Evolutionary conservation across 2,113 vertebrate species (phyloP).

Genomic region (Chunga burmeisteri): DNA sequence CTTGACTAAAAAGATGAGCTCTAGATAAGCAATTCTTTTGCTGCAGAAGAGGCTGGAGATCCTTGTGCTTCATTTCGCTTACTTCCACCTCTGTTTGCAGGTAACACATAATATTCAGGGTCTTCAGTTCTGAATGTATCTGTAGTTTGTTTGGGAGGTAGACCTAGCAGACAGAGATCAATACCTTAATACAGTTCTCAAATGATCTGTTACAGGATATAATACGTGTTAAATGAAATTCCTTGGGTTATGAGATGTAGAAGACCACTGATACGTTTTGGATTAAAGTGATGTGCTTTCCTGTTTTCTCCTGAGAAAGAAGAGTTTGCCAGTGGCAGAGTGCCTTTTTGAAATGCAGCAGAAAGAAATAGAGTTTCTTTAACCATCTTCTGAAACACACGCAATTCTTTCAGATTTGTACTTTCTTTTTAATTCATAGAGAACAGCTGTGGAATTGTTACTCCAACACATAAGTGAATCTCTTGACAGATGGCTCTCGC

Average conservation of each 20-base stretch:
- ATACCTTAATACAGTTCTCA: background rate
- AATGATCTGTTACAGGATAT: background rate
- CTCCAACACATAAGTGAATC: background rate
- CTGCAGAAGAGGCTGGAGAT: background rate
- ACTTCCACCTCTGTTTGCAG: background rate
- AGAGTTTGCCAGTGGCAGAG: background rate
- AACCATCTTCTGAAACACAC: background rate
- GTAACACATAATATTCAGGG: background rate
- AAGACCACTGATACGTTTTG: background rate
- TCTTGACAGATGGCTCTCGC: background rate
- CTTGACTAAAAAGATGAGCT: background rate
- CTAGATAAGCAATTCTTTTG: background rate
- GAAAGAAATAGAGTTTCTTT: background rate
- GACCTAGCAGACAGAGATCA: background rate
- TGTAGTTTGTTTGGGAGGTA: background rate
- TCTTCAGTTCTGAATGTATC: background rate
- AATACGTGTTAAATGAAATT: background rate
- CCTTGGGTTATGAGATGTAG: background rate
- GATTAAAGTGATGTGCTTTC: background rate
- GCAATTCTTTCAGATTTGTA: background rate
- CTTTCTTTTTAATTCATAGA: background rate
- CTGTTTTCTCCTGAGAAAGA: background rate
- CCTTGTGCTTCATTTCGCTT: background rate
- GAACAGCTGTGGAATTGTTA: conserved; percentile 40
- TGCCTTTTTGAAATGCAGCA: background rate